These are phyloP conservation scores for Penelope pileata DNA, from an alignment of 2,113 vertebrate species.

Conservation along the genomic window DNA sequence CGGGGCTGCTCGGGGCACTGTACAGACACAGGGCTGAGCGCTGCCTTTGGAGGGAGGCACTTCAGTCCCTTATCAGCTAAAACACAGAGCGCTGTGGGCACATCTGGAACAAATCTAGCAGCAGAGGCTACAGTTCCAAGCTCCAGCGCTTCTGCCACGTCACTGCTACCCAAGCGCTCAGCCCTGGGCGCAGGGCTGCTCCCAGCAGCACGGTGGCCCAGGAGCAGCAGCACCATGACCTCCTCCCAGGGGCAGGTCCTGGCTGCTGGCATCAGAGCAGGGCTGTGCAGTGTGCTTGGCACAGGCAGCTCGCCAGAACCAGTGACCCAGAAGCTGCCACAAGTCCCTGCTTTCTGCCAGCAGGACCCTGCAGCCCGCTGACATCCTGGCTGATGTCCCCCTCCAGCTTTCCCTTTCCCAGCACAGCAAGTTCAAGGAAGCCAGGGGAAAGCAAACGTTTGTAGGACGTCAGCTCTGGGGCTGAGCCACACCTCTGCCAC, in stretches of 20 bases:
- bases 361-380: accelerated
- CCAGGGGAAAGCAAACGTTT: not conserved
- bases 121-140: not conserved
- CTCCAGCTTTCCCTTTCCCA: not conserved
- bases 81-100: accelerated
- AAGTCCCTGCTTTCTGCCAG: not conserved
- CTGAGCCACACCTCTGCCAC: not conserved
- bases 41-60: not conserved
- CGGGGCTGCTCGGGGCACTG: too few relatives aligned
- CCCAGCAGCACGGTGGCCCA: not conserved
- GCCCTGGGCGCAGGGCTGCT: not conserved
- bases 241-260: accelerated
- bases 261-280: not conserved
- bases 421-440: not conserved
- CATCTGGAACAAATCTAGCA: not conserved
- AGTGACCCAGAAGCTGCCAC: not conserved
- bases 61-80: not conserved
- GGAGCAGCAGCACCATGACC: not conserved
- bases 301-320: not conserved
- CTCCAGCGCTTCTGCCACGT: not conserved
- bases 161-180: not conserved
- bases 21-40: accelerated
- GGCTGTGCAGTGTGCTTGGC: not conserved
- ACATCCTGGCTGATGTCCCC: accelerated
- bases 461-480: not conserved